phyloP scores from a whole-genome alignment of 2,113 vertebrate species.

The Microcebus jonahi region DNA sequence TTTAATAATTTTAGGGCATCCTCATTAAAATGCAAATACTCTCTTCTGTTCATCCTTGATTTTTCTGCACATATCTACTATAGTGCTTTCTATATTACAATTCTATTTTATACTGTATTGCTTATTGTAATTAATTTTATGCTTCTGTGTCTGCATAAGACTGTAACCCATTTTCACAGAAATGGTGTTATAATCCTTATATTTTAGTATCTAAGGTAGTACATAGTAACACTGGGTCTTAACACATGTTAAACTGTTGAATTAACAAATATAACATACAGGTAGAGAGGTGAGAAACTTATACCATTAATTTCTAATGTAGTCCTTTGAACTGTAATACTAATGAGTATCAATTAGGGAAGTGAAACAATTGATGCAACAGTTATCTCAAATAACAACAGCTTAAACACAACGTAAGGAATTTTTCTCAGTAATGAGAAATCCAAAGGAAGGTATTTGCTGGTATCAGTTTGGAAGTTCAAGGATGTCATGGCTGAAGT shows the following conservation, averaged over 20 bases:
- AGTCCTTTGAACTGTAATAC: background rate
- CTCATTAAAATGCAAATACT: background rate
- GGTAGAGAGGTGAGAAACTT: background rate
- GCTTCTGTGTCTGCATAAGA: background rate
- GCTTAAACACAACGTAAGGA: background rate
- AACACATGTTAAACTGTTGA: background rate
- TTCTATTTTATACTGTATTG: background rate
- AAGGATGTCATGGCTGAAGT: background rate
- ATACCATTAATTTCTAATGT: background rate
- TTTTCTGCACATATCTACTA: background rate
- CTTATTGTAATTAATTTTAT: background rate
- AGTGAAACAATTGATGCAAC: background rate
- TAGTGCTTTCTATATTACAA: background rate
- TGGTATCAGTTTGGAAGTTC: background rate
- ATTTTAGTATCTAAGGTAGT: background rate
- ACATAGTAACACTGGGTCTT: background rate
- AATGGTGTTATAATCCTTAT: background rate
- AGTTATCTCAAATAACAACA: conserved; percentile 1
- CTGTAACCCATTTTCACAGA: background rate
- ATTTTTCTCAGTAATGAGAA: background rate
- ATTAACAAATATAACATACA: background rate
- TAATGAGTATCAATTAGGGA: background rate
- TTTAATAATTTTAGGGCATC: background rate
- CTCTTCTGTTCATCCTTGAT: background rate
- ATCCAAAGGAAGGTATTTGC: background rate